Base-by-base conservation (phyloP, 2,797 vertebrate species). In the Ambastaia sidthimunki region DNA sequence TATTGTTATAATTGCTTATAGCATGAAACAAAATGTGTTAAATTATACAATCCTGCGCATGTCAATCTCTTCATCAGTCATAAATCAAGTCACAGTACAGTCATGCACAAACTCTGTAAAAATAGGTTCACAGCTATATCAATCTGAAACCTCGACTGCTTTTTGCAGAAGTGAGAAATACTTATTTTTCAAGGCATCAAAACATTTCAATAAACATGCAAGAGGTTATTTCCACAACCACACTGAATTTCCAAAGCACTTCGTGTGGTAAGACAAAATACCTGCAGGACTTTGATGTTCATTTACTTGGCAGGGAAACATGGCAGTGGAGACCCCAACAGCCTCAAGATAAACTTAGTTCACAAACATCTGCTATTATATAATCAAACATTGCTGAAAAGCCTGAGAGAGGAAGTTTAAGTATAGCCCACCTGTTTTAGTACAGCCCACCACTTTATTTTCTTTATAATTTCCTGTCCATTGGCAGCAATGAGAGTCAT, bases 241-340 rank as follows among this genome's bases (percentile, higher is more conserved):
- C 31, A 72, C 34, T 54, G 59, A 21, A 1, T 79, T 69, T 67
- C 65, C 57, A 74, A 79, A 82, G 82, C 76, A 79, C 79, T 83
- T 83, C 12, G 68, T 76, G 79, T 85, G 57, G 67, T 48, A 52
- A 16, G 57, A 73, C 44, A 71, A 68, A 62, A 80, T 55, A 72
- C 18, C 57, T 74, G 31, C 65, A 23, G 55, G 31, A 50, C 37
- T 50, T 2, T 37, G 68, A 57, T 66, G 63, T 80, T 80, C 69
- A 37, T 83, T 88, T 70, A 69, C 34, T 83, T 74, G 52, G 25
- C 41, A 80, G 52, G 86, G n/a, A 89, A 86, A 80, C 13, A 19
- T 91, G 92, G 92, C 92, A 92, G 91, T 92, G 81, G 83, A 76
- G 88, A 86, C 83, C 79, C 84, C 83, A 59, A 44, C 83, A 6